phyloP scores from a whole-genome alignment of 2,888 invertebrate genomes.

The Argynnis bischoffii region DNA sequence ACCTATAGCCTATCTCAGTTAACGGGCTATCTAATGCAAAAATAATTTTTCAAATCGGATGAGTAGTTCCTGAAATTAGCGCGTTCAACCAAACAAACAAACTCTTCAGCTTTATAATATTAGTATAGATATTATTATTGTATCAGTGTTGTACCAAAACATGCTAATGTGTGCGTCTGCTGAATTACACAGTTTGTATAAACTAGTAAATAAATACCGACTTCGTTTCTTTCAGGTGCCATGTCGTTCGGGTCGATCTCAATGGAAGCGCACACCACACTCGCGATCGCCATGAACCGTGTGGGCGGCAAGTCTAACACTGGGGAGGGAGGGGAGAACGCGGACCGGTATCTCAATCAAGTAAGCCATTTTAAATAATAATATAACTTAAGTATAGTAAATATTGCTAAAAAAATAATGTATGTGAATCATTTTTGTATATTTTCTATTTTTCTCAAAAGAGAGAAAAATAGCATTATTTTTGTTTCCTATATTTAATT shows the following conservation, averaged over 20 bases:
- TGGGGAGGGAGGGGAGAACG: constrained; percentile 96
- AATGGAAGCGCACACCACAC: constrained; percentile 95
- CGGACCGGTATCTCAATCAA: constrained; percentile 88
- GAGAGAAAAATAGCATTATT: too few species aligned
- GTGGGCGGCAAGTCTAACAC: constrained; percentile 99
- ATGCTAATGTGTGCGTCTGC: not conserved
- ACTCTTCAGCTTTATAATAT: too few species aligned
- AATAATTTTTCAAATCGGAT: too few species aligned
- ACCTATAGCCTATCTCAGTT: too few species aligned
- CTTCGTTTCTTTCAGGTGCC: constrained; percentile 83
- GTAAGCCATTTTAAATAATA: constrained; percentile 44
- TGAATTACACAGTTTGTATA: not conserved
- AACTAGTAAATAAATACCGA: not conserved
- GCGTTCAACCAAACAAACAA: too few species aligned
- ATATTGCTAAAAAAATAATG: too few species aligned
- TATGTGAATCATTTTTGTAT: not conserved
- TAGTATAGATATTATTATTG: too few species aligned
- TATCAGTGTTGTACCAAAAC: not conserved
- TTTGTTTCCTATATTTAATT: too few species aligned
- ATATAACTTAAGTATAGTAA: too few species aligned
- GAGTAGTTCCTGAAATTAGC: too few species aligned
- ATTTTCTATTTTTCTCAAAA: not conserved
- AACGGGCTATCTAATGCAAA: too few species aligned
- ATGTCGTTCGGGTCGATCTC: constrained; percentile 99
- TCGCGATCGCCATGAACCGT: constrained; percentile 98